These are phyloP conservation scores for Drosophila erecta DNA, from an alignment of 1,140 invertebrate genomes.

Conservation along the genomic window DNA sequence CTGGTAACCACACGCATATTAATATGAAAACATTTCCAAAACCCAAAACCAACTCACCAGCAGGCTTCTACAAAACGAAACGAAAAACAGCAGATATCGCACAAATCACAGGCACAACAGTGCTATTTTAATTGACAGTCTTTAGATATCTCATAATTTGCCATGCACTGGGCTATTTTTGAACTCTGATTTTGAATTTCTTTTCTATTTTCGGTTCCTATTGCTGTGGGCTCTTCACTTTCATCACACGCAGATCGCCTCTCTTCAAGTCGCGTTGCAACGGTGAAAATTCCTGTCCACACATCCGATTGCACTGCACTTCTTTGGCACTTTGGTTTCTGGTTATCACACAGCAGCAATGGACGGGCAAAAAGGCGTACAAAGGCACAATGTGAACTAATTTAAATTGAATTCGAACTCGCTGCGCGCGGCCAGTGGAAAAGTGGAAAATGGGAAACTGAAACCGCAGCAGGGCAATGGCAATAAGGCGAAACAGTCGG, in stretches of 20 bases:
- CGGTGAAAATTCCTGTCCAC: constrained; percentile 39
- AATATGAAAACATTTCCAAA: constrained; percentile 24
- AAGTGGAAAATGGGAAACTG: constrained; percentile 44
- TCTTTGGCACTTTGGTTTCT: constrained; percentile 22
- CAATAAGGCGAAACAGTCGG: constrained; percentile 64
- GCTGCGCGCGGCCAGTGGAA: constrained; percentile 54
- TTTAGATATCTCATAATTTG: constrained; percentile 42
- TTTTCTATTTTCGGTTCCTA: constrained; percentile 5
- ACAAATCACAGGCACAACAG: constrained; percentile 5
- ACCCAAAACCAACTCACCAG: constrained; percentile 30
- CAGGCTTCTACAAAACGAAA: not conserved
- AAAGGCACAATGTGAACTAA: constrained; percentile 71
- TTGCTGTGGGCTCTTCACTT: constrained; percentile 7
- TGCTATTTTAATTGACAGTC: constrained; percentile 32
- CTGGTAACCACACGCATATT: constrained; percentile 35
- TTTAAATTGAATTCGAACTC: constrained; percentile 68
- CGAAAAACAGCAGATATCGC: not conserved
- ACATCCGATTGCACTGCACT: constrained; percentile 36
- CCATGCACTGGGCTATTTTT: constrained; percentile 31
- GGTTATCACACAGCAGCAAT: constrained; percentile 26
- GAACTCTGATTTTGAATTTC: constrained; percentile 13
- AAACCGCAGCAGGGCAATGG: constrained; percentile 67
- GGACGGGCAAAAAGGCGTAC: constrained; percentile 36
- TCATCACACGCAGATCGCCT: constrained; percentile 10
- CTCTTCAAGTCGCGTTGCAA: constrained; percentile 15